Evolutionary conservation across 2,113 vertebrate genomes (phyloP).

Genomic region (Nyctereutes procyonoides): DNA sequence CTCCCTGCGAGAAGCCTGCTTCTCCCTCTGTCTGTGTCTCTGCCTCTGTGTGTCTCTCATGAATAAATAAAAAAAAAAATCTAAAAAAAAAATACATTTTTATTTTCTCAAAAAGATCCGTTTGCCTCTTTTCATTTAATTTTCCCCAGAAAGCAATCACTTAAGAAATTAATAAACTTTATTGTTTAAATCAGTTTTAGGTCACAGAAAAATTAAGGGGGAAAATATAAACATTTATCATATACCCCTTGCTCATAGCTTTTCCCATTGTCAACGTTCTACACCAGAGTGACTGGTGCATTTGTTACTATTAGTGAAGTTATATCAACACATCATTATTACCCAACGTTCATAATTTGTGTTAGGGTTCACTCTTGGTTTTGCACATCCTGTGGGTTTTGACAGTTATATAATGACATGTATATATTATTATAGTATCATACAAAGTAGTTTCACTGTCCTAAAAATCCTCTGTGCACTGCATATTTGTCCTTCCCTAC

Average conservation of each 20-base stretch:
- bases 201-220: neutral
- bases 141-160: neutral
- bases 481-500: neutral
- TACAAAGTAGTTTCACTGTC: neutral
- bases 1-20: too few species aligned
- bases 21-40: too few species aligned
- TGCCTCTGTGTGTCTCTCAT: too few species aligned
- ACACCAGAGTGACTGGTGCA: neutral
- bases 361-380: neutral
- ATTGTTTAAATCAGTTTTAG: neutral
- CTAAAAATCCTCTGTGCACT: neutral
- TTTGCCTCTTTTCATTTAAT: neutral
- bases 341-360: neutral
- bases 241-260: fast-evolving
- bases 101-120: neutral
- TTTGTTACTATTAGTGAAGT: neutral
- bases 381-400: neutral
- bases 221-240: neutral
- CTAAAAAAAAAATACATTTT: neutral
- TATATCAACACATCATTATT: neutral
- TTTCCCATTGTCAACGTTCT: neutral
- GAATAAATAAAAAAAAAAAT: too few species aligned
- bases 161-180: neutral
- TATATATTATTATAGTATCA: too few species aligned
- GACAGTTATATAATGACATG: neutral